A percentile compares a stretch with the other conserved stretches of the same genome.
Evolutionary conservation across 2,797 vertebrate species (phyloP).

Genomic region (Falco rusticolus): DNA sequence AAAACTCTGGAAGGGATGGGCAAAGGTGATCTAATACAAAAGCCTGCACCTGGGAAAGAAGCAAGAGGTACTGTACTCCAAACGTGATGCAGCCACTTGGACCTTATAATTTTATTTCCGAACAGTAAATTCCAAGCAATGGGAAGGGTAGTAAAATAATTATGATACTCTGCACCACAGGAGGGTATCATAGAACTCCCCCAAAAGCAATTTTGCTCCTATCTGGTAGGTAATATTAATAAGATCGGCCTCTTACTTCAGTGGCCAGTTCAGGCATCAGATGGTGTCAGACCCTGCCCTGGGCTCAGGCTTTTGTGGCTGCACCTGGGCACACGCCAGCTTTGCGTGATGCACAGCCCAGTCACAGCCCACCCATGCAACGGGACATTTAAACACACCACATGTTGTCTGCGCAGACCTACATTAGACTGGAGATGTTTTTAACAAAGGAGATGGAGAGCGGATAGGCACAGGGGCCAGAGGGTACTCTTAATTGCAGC

Average conservation of each 20-base stretch:
- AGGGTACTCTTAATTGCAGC: not conserved
- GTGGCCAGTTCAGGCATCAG: not conserved
- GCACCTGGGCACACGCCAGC: not conserved
- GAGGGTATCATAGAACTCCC: not conserved
- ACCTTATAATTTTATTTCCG: not conserved
- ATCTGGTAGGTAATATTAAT: not conserved
- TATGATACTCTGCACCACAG: not conserved
- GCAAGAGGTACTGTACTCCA: not conserved
- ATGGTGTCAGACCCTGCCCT: not conserved
- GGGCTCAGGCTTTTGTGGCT: not conserved
- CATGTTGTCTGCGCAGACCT: not conserved
- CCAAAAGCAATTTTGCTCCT: not conserved
- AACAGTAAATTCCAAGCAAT: not conserved
- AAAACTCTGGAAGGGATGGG: not conserved
- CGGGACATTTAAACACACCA: too few relatives aligned
- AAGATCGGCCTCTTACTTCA: not conserved
- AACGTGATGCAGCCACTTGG: not conserved
- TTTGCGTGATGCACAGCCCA: rapidly evolving
- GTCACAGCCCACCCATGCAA: not conserved
- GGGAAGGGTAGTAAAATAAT: not conserved
- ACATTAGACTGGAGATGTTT: not conserved
- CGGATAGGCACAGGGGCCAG: not conserved
- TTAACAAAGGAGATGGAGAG: not conserved
- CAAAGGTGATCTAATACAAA: not conserved
- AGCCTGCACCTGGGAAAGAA: not conserved